Conservation (phyloP, 2,797 vertebrate genomes). For the Apogon talboti region DNA sequence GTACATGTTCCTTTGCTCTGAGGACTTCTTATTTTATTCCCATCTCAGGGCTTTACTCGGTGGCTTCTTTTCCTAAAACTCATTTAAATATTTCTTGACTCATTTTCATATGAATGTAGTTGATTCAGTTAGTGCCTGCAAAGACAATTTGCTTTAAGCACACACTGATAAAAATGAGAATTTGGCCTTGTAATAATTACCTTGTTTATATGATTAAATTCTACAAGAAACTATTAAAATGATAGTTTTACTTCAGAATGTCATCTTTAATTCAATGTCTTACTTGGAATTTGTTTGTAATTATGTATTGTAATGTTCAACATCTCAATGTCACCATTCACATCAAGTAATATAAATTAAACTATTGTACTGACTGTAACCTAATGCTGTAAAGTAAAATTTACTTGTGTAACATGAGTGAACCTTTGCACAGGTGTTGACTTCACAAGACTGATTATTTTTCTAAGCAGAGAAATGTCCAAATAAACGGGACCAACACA, state of each 20-base stretch:
- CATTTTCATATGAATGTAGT: too few species aligned
- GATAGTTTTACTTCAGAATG: neutral
- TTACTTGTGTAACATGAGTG: neutral
- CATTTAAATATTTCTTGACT: too few species aligned
- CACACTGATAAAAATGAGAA: too few species aligned
- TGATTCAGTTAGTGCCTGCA: too few species aligned
- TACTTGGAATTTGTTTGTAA: neutral
- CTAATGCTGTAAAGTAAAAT: neutral
- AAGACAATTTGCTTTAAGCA: too few species aligned
- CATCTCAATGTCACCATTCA: neutral
- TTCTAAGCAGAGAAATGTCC: too few species aligned
- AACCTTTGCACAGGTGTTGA: too few species aligned
- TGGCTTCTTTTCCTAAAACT: constrained; percentile 13
- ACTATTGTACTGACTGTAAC: neutral
- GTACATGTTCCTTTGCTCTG: neutral
- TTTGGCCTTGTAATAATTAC: neutral
- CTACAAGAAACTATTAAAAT: neutral
- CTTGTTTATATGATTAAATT: neutral
- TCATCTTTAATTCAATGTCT: neutral
- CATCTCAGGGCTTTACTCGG: neutral
- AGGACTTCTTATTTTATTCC: constrained; percentile 10
- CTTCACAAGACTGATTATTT: too few species aligned
- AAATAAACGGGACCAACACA: too few species aligned
- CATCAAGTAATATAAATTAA: neutral
- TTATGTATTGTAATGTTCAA: neutral